These are phyloP conservation scores for Cataglyphis rosenhaueri DNA, from an alignment of 2,888 invertebrate genomes.

Conservation along the genomic window DNA sequence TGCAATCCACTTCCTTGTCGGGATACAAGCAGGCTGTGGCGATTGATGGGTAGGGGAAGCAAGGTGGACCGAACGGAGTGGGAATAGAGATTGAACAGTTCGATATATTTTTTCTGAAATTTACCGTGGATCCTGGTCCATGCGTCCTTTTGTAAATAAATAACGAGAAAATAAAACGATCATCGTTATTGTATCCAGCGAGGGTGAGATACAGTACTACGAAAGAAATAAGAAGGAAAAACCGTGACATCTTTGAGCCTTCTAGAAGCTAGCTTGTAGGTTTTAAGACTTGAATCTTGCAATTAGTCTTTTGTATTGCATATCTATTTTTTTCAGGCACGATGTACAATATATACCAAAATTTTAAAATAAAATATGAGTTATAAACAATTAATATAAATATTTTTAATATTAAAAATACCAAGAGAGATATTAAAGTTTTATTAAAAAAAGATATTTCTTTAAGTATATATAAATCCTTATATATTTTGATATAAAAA, in stretches of 20 bases:
- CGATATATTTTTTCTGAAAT: constrained; percentile 75
- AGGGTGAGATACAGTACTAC: background rate
- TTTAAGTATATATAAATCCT: background rate
- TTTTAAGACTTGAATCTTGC: background rate
- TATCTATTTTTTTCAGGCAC: background rate
- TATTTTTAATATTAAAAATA: background rate
- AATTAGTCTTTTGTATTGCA: background rate
- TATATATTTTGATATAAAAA: background rate
- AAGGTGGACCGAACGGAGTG: constrained; percentile 64
- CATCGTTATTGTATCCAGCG: constrained; percentile 60
- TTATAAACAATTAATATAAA: background rate
- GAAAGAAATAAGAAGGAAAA: background rate
- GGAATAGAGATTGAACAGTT: constrained; percentile 71
- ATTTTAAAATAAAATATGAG: background rate
- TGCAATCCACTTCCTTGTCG: constrained; percentile 83
- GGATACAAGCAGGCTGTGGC: constrained; percentile 76
- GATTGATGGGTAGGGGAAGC: constrained; percentile 75
- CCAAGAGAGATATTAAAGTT: background rate
- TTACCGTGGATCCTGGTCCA: constrained; percentile 61
- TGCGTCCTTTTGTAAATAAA: constrained; percentile 68
- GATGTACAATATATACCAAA: background rate
- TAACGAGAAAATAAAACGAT: constrained; percentile 66
- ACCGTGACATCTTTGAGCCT: background rate
- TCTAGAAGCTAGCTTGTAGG: background rate
- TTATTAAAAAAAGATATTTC: background rate